Evolutionary conservation across 2,888 invertebrate genomes (phyloP).

Genomic region (Hirtodrosophila alboralis): DNA sequence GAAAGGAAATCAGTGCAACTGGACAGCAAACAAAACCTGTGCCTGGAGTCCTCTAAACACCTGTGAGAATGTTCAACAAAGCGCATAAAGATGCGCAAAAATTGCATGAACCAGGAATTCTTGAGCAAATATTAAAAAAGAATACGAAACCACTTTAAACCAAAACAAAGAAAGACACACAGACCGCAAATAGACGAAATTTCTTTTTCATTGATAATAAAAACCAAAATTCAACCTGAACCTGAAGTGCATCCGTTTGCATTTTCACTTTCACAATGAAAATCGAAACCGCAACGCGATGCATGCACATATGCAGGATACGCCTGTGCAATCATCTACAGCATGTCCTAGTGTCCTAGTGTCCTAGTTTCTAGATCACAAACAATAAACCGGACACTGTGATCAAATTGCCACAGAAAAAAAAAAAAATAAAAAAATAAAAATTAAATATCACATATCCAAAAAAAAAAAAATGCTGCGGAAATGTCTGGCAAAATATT

Average conservation of each 20-base stretch:
- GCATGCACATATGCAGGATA: constrained; percentile 61
- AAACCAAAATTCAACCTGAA: constrained; percentile 23
- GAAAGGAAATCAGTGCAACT: constrained; percentile 38
- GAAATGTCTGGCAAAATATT: constrained; percentile 39
- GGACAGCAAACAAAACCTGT: constrained; percentile 68
- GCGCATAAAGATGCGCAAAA: constrained; percentile 66
- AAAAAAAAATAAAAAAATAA: constrained; percentile 31
- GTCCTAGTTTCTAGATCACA: constrained; percentile 55
- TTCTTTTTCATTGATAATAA: constrained; percentile 26
- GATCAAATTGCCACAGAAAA: constrained; percentile 74
- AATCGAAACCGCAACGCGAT: constrained; percentile 69
- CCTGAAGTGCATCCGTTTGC: constrained; percentile 68
- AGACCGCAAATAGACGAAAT: constrained; percentile 55
- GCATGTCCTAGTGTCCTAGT: constrained; percentile 39
- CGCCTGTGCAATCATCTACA: constrained; percentile 57
- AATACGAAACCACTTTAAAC: constrained; percentile 70
- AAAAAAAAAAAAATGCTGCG: constrained; percentile 13
- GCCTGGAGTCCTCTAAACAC: constrained; percentile 41
- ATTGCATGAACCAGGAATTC: constrained; percentile 64
- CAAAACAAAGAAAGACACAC: constrained; percentile 52
- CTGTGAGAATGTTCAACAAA: constrained; percentile 76
- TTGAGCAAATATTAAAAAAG: constrained; percentile 48
- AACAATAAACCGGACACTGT: constrained; percentile 79
- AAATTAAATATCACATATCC: constrained; percentile 44
- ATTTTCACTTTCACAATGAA: constrained; percentile 80